Base-by-base conservation (phyloP, 1,140 invertebrate species). In the Venturia canescens region DNA sequence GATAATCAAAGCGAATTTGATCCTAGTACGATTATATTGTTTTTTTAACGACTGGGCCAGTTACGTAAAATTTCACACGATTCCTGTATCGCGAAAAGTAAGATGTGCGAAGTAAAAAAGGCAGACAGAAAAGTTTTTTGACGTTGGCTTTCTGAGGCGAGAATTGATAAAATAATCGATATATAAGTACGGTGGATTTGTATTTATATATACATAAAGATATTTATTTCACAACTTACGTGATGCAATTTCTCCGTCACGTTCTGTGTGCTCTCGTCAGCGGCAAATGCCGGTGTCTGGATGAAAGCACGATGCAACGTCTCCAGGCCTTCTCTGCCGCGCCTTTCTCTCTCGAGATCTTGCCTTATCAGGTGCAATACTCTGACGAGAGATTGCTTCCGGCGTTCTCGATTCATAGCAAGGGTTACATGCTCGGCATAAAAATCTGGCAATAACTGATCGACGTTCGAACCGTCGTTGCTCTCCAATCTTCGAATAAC, bases 381-480 rank as follows among this genome's bases (percentile, higher is more conserved):
- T 88, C 97, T 96, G 38, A 97, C 92, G n/a, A 98, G 89, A 13
- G 96, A 93, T 93, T 95, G 88, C 92, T 96, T 97, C 85, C 98
- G 93, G 71, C 98, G 91, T 86, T 98, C 98, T 75, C 94, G 93
- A 89, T 98, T 98, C 98, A 99, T 98, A 16, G 96, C 96, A 83
- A 98, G 94, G 1, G 97, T 97, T 74, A 96, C 95, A 91, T 99
- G 97, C 91, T 99, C 98, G 81, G 97, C 97, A 91, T 98, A 98
- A 92, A 98, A 98, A 89, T 98, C 97, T 0, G 98, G 97, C 50
- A 99, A 90, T 31, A 98, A 92, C 89, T 98, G 97, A 88, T 98
- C 96, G 5, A 94, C 84, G 31, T 84, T 90, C 9, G 86, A 82
- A 21, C 85, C 27, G 7, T 91, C 90, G 80, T 87, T 88, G 50